Evolutionary conservation across 2,797 vertebrate species (phyloP), one percentile per base, ranked within the genome.

Genomic region (Kryptopterus vitreolus): DNA sequence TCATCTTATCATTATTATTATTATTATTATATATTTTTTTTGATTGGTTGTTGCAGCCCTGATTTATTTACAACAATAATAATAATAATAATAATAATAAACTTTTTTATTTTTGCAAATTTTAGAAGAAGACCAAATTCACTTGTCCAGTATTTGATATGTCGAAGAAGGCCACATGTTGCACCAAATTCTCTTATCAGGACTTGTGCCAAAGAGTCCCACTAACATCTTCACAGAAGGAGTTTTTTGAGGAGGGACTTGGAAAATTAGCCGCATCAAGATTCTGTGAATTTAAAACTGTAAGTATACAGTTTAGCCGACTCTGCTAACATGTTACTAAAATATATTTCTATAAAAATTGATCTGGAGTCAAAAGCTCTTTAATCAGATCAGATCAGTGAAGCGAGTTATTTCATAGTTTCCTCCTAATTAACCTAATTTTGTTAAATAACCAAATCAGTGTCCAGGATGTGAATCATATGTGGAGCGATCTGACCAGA

Each of bases 381-480:
- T 10, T 57, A 53, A 12, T 71, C 7, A 50, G 26, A 48, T 50
- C 38, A 24, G 20, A 68, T 15, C 35, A 29, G 48, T 50, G 26
- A 29, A 29, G 11, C 15, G 50, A 11, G 48, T 29, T 50, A 48
- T 69, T 9, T 69, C 8, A 18, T 50, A 26, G 12, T 50, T 29
- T 24, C 48, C 8, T 6, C n/a, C 38, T 11, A 69, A 50, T 48
- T 10, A 69, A 48, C 3, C 10, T 16, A 1, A 68, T 69, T 16
- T 61, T 65, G 13, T 33, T 18, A 63, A 13, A 12, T 62, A 38
- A 50, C 10, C 20, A 43, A 29, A 29, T 46, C 52, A 94, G 92
- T 94, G 94, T 76, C 92, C 93, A 13, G 88, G 88, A 0, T 95
- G 93, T 52, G 76, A 88, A 0, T 87, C 89, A 0, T 81, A 26